Base-by-base conservation (phyloP, 2,888 invertebrate species). In the Sylvicola cinctus region DNA sequence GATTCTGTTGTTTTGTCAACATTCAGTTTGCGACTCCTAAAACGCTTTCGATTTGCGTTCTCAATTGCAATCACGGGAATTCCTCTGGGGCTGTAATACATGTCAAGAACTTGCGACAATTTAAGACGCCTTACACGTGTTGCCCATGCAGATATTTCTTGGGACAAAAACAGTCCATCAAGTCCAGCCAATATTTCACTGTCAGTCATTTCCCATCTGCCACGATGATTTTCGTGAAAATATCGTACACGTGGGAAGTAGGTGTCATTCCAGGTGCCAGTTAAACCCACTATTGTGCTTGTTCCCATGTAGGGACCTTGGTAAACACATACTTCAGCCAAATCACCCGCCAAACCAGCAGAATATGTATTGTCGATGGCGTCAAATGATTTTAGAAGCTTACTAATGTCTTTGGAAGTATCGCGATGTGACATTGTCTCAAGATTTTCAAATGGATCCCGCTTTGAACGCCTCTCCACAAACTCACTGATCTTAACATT, bases 151-250 rank as follows among this genome's bases (percentile, higher is more conserved):
- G 61, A 54, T 12, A 68, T 46, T 44, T 65, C 54, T 27, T 54
- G 58, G 0, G 68, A 60, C 37, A 72, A 48, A 38, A 34, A 36
- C 6, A 34, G n/a, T 36, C 46, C 75, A 48, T 77, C 76, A 31
- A 77, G 62, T 23, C 70, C 74, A 26, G 69, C 74, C 26, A 76
- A 49, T 35, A 76, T 63, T 52, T 76, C 74, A 15, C 74, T 67
- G 44, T 72, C 68, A 5, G 74, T 75, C 43, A 71, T 61, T 42
- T 75, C 72, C 63, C 70, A 73, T 41, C 63, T 60, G 0, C 58
- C 47, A 11, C 52, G 58, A 49, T 62, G 57, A 36, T 54, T 53
- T 6, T 63, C 59, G 15, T 62, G 51, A 28, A 73, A 46, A 48
- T 70, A 72, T 43, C 64, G 32, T 4, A 60, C 49, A 33, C 63